Evolutionary conservation across 2,113 vertebrate genomes (phyloP).

Genomic region (Sinocyclocheilus rhinocerous): DNA sequence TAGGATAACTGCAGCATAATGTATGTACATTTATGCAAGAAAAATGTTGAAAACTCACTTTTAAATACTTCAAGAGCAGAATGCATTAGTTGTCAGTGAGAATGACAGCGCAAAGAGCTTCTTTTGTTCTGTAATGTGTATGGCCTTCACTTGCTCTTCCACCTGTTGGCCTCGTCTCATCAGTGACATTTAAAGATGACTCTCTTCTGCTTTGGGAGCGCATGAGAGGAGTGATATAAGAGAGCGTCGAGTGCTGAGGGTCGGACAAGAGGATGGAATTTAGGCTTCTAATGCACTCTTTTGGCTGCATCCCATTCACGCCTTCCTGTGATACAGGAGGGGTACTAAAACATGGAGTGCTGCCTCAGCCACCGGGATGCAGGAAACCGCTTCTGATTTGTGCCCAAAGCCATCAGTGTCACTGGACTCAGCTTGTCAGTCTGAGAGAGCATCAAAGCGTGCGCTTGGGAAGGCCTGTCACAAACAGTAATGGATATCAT

Average conservation of each 20-base stretch:
- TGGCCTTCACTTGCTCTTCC: constrained; percentile 42
- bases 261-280: not conserved
- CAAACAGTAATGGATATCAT: constrained; percentile 92
- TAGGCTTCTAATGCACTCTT: constrained; percentile 45
- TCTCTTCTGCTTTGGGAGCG: not conserved
- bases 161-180: not conserved
- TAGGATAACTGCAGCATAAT: too few relatives aligned
- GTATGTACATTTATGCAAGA: not conserved
- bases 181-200: not conserved
- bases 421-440: constrained; percentile 81
- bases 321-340: constrained; percentile 58
- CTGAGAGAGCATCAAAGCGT: constrained; percentile 77
- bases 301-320: constrained; percentile 41
- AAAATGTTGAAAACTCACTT: not conserved
- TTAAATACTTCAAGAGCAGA: not conserved
- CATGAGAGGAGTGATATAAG: constrained; percentile 25
- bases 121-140: constrained; percentile 21
- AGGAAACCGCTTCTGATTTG: constrained; percentile 87
- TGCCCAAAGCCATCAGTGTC: constrained; percentile 88
- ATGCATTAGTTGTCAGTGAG: not conserved
- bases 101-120: not conserved
- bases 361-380: constrained; percentile 23
- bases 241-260: not conserved
- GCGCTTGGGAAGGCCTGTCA: constrained; percentile 82
- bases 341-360: constrained; percentile 47